Conservation (phyloP, 1,140 invertebrate species). For the Daktulosphaira vitifoliae region DNA sequence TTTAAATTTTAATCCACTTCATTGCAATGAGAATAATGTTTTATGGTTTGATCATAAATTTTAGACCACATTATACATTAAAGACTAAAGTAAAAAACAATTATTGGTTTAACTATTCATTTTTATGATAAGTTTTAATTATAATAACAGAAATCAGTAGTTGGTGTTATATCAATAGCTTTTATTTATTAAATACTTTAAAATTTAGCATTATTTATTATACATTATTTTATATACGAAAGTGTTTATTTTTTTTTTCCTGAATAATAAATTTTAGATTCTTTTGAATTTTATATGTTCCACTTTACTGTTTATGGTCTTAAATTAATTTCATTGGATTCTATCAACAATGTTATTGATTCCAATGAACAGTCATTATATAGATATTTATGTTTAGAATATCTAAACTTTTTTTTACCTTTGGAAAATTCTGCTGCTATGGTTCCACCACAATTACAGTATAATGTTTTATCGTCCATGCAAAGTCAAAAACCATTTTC, state of each 20-base stretch:
- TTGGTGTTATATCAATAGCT: no score
- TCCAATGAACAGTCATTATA: not conserved
- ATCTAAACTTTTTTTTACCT: constrained; percentile 7
- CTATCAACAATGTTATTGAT: not conserved
- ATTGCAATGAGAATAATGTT: no score
- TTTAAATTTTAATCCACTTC: no score
- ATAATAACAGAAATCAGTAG: no score
- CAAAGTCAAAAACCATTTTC: constrained; percentile 1
- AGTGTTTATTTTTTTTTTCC: not conserved
- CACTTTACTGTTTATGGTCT: constrained; percentile 13
- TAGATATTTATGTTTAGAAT: constrained; percentile 1
- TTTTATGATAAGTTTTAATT: no score
- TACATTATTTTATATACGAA: no score
- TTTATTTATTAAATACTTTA: no score
- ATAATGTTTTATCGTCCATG: not conserved
- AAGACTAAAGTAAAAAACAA: no score
- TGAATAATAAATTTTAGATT: not conserved
- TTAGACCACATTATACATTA: no score
- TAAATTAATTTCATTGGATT: not conserved
- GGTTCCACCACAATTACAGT: constrained; percentile 3
- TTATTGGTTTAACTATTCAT: no score
- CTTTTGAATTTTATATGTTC: constrained; percentile 29
- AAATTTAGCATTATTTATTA: no score
- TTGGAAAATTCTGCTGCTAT: not conserved
- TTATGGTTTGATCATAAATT: no score